Percentiles rank a stretch among this genome's conserved stretches.
phyloP scores from a whole-genome alignment of 2,797 vertebrate genomes.

The Acipenser ruthenus region DNA sequence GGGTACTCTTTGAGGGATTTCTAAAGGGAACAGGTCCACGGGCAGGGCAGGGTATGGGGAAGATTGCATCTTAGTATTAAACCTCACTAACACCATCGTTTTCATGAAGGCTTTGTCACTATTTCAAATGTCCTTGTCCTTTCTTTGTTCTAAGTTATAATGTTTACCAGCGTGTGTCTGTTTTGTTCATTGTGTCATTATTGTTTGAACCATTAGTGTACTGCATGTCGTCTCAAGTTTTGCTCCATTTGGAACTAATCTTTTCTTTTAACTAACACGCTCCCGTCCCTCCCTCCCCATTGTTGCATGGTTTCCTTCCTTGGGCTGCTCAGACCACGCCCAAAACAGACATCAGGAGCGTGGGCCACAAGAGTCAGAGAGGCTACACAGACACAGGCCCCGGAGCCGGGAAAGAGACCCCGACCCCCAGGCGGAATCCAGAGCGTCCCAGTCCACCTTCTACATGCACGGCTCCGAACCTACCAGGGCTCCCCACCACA shows the following conservation, averaged over 20 bases:
- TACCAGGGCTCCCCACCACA: conserved; percentile 17
- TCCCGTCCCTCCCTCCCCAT: conserved; percentile 31
- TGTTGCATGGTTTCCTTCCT: conserved; percentile 11
- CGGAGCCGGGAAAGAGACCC: conserved; percentile 21
- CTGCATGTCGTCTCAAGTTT: too few relatives aligned
- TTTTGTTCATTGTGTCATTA: too few relatives aligned
- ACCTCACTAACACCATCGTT: too few relatives aligned
- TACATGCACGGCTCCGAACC: conserved; percentile 16
- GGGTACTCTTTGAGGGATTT: too few relatives aligned
- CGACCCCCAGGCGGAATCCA: conserved; percentile 27
- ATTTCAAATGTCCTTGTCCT: too few relatives aligned
- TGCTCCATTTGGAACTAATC: conserved; percentile 23
- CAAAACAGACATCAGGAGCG: conserved; percentile 55
- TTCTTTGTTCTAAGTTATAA: too few relatives aligned
- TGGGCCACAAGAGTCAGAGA: conserved; percentile 39
- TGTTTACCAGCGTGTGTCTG: too few relatives aligned
- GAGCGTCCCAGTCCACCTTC: conserved; percentile 5
- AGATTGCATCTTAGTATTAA: too few relatives aligned
- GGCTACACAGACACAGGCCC: conserved; percentile 19
- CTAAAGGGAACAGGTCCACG: too few relatives aligned
- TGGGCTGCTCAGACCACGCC: conserved; percentile 48
- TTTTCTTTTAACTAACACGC: conserved; percentile 46
- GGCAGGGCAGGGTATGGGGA: too few relatives aligned
- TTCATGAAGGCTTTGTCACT: too few relatives aligned
- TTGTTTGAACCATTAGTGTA: too few relatives aligned